Conservation (phyloP, 2,113 vertebrate species). For the Nannobrachium achirus region DNA sequence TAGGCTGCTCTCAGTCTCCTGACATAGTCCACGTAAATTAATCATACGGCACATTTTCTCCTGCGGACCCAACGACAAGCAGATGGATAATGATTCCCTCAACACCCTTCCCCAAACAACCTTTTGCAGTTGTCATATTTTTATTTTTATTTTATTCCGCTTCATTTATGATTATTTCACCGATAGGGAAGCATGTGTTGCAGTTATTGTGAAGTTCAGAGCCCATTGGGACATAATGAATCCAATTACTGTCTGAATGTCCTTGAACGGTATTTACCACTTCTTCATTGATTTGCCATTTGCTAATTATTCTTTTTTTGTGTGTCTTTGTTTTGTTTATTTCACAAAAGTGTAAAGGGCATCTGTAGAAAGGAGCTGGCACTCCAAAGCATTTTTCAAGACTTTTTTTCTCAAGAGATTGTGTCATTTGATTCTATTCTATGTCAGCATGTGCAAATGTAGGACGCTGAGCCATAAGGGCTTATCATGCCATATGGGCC, state of each 20-base stretch:
- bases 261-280: background rate
- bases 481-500: slow-evolving; percentile 40
- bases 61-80: slow-evolving; percentile 38
- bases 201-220: slow-evolving; percentile 9
- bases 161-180: slow-evolving; percentile 10
- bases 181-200: background rate
- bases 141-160: too few species aligned
- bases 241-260: slow-evolving; percentile 1
- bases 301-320: background rate
- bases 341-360: background rate
- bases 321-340: background rate
- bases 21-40: slow-evolving; percentile 52
- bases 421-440: slow-evolving; percentile 2
- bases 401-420: background rate
- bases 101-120: slow-evolving; percentile 14
- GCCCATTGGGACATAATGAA: slow-evolving; percentile 16
- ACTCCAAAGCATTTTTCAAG: slow-evolving; percentile 8
- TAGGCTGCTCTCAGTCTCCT: slow-evolving; percentile 36
- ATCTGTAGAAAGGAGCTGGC: background rate
- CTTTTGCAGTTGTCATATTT: slow-evolving; percentile 23
- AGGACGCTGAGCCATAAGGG: slow-evolving; percentile 17
- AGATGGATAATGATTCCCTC: slow-evolving; percentile 47
- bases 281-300: slow-evolving; percentile 13
- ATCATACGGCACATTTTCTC: slow-evolving; percentile 54
- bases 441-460: background rate